Evolutionary conservation across 2,113 vertebrate genomes (phyloP).

Genomic region (Hassar affinis): DNA sequence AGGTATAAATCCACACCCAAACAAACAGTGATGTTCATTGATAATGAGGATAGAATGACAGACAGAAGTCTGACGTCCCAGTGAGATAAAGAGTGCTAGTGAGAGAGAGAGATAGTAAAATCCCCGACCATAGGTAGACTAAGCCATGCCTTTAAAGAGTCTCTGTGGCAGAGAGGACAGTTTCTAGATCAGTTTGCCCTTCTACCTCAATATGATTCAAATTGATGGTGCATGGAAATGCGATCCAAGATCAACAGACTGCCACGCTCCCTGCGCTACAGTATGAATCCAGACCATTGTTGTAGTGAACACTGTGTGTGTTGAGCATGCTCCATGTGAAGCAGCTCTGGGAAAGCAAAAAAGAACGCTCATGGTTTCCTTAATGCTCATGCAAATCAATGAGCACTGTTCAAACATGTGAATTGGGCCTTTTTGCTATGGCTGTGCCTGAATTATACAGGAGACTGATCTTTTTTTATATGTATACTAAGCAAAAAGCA

Average conservation of each 20-base stretch:
- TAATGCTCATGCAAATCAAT: constrained; percentile 37
- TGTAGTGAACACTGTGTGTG: constrained; percentile 21
- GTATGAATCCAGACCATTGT: constrained; percentile 40
- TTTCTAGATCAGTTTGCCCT: constrained; percentile 17
- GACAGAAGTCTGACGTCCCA: background rate
- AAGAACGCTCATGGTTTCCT: constrained; percentile 29
- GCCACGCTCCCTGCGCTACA: constrained; percentile 13
- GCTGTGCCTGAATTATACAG: constrained; percentile 31
- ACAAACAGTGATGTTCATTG: background rate
- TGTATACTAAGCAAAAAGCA: constrained; percentile 32
- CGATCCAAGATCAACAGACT: constrained; percentile 33
- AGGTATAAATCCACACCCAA: background rate
- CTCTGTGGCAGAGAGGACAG: background rate
- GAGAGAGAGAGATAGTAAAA: background rate
- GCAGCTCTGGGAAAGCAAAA: constrained; percentile 7
- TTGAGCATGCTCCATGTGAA: constrained; percentile 22
- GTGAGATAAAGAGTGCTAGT: too few species aligned
- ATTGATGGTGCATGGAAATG: constrained; percentile 16
- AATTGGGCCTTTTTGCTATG: constrained; percentile 31
- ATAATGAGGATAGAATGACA: background rate
- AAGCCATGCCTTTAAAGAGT: background rate
- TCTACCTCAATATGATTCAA: constrained; percentile 20
- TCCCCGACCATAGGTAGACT: background rate
- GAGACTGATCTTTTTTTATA: constrained; percentile 9
- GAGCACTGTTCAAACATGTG: constrained; percentile 23